These are phyloP conservation scores for Holocentrus rufus DNA, from an alignment of 2,797 vertebrate species.

Conservation along the genomic window DNA sequence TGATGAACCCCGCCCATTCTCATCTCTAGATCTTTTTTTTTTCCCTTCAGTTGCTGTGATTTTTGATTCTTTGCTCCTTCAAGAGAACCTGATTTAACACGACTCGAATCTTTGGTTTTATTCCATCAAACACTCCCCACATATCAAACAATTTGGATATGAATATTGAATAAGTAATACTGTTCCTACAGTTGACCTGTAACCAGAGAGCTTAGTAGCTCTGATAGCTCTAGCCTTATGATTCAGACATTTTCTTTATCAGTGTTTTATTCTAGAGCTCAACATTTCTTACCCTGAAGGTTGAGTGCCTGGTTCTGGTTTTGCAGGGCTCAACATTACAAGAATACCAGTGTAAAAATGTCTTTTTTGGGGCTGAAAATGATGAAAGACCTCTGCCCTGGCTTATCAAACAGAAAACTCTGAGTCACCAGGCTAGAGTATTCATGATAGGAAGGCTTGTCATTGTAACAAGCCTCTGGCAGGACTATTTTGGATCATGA, in stretches of 20 bases:
- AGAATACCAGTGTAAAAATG: constrained; percentile 7
- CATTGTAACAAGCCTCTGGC: not conserved
- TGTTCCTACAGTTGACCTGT: constrained; percentile 16
- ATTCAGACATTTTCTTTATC: constrained; percentile 1
- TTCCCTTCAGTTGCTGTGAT: constrained; percentile 65
- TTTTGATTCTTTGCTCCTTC: constrained; percentile 50
- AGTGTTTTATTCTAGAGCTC: constrained; percentile 19
- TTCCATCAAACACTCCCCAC: constrained; percentile 11
- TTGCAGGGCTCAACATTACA: constrained; percentile 4
- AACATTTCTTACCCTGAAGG: constrained; percentile 11
- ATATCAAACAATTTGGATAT: constrained; percentile 25
- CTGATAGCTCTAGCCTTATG: not conserved
- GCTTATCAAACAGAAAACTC: not conserved
- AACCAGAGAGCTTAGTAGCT: constrained; percentile 16
- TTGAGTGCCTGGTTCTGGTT: constrained; percentile 26
- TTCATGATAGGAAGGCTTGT: not conserved
- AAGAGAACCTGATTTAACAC: constrained; percentile 60
- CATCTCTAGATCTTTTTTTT: not conserved
- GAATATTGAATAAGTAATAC: constrained; percentile 23
- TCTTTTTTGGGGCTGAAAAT: not conserved
- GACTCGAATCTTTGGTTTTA: constrained; percentile 51
- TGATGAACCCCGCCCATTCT: constrained; percentile 49
- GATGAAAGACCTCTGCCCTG: not conserved
- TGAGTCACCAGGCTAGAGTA: not conserved
- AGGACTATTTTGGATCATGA: not conserved